Conservation (phyloP, 2,113 vertebrate species). For the Callopanchax toddi region DNA sequence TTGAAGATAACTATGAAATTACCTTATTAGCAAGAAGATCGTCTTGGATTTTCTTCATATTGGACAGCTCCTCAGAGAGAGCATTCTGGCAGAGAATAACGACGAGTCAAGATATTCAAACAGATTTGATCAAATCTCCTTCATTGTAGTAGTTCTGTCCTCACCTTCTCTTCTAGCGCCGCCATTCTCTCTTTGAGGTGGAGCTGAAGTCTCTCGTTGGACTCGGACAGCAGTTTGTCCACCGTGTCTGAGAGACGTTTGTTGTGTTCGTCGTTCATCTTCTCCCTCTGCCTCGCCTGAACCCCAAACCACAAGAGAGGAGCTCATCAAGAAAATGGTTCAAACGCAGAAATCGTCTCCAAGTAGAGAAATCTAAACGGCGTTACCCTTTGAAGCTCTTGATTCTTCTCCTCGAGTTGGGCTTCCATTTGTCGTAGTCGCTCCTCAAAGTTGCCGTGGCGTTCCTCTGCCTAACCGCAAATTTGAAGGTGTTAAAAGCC, state of each 20-base stretch:
- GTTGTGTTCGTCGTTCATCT: constrained; percentile 95
- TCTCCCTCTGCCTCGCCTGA: constrained; percentile 91
- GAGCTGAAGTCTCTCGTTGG: constrained; percentile 91
- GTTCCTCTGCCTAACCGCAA: constrained; percentile 86
- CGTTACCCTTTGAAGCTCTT: constrained; percentile 89
- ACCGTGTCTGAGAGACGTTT: constrained; percentile 92
- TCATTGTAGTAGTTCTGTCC: background rate
- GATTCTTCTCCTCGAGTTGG: constrained; percentile 93
- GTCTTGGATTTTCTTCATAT: constrained; percentile 95
- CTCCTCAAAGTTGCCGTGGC: constrained; percentile 94
- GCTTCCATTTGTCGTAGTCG: constrained; percentile 90
- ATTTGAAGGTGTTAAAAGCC: background rate
- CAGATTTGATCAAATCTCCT: background rate
- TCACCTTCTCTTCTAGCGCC: constrained; percentile 91
- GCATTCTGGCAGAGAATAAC: constrained; percentile 80
- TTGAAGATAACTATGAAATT: background rate
- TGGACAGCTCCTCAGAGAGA: constrained; percentile 90
- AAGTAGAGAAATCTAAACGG: background rate
- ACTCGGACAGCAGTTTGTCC: constrained; percentile 92
- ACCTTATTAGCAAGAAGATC: constrained; percentile 92
- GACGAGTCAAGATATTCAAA: background rate
- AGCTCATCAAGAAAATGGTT: background rate
- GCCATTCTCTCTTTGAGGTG: constrained; percentile 95
- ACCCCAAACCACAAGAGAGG: constrained; percentile 4
- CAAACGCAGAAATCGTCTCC: background rate